Evolutionary conservation across 2,113 vertebrate species (phyloP), one percentile per base, ranked within the genome.

Genomic region (Tringa solitaria): DNA sequence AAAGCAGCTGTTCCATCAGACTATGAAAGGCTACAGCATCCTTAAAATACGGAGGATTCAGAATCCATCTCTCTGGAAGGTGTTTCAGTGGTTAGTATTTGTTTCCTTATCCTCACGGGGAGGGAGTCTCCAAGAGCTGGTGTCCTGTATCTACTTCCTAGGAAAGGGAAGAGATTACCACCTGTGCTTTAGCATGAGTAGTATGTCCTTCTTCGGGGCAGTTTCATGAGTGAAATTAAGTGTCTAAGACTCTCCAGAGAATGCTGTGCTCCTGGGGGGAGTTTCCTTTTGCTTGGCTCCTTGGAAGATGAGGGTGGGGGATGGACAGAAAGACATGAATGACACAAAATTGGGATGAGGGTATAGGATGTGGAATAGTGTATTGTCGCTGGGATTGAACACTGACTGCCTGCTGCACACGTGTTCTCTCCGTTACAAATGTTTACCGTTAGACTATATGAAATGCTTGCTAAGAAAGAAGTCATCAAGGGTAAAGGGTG

Each of bases 51-150:
- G 92, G 75, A 98, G 98, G 96, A 98, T 99, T 95, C 98, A 98
- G 96, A 99, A 99, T 76, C 96, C 95, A 1, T 97, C 97, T 33
- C 98, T 99, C 74, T 98, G 98, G 98, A 96, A 95, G 59, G 67
- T 98, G 72, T 99, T 98, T 94, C 97, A 99, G 48, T 99, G 99
- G 99, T 99, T 95, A n/a, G 98, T 98, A 89, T 78, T 90, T 70
- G 12, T 48, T 57, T 85, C 54, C 76, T 65, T 39, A 10, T 51
- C 33, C 5, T 84, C 75, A 41, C 2, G 10, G n/a, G 56, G 17
- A 67, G 14, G 35, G 33, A 70, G 13, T 48, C 37, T 87, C 43
- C 53, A 41, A 56, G 68, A 73, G 18, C 48, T 76, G 48, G 6
- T 78, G 43, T 94, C 51, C 46, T 60, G 2, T 65, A 7, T 22